Percentiles rank a stretch among this genome's conserved stretches.
These are phyloP conservation scores for Cacatua alba DNA, from an alignment of 2,113 vertebrate genomes.

Conservation along the genomic window DNA sequence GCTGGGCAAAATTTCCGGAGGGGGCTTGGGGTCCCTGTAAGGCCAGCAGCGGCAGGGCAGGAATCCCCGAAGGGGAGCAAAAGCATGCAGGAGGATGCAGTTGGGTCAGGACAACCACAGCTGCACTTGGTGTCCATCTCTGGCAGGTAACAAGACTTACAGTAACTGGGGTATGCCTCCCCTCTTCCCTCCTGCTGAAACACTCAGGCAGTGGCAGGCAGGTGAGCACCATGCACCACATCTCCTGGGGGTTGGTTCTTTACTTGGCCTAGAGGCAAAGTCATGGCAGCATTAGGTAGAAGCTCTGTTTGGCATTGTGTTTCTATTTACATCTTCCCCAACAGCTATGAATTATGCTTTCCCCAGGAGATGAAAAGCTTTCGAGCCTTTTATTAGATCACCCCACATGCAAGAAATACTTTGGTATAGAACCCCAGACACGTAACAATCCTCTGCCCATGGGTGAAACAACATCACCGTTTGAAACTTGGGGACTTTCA, in stretches of 20 bases:
- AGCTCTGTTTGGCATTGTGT: neutral
- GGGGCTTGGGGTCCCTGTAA: conserved; percentile 38
- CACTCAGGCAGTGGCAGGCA: neutral
- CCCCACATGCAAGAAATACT: neutral
- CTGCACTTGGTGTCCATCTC: neutral
- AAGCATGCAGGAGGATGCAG: neutral
- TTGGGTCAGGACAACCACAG: conserved; percentile 1
- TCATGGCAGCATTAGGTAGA: neutral
- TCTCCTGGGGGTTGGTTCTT: neutral
- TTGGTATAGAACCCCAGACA: neutral
- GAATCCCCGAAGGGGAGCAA: neutral
- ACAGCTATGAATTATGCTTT: neutral
- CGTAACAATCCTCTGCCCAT: neutral
- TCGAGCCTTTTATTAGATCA: neutral
- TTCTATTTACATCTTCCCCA: neutral
- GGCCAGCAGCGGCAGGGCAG: neutral
- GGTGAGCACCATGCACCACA: neutral
- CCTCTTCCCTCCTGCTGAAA: neutral
- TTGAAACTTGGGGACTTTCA: neutral
- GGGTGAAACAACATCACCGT: neutral
- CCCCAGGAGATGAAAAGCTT: neutral
- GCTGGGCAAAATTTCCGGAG: conserved; percentile 50
- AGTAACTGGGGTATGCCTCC: neutral
- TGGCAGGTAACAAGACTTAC: neutral
- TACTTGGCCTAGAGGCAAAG: neutral